Conservation (phyloP, 2,888 invertebrate genomes). For the Coelopa pilipes region DNA sequence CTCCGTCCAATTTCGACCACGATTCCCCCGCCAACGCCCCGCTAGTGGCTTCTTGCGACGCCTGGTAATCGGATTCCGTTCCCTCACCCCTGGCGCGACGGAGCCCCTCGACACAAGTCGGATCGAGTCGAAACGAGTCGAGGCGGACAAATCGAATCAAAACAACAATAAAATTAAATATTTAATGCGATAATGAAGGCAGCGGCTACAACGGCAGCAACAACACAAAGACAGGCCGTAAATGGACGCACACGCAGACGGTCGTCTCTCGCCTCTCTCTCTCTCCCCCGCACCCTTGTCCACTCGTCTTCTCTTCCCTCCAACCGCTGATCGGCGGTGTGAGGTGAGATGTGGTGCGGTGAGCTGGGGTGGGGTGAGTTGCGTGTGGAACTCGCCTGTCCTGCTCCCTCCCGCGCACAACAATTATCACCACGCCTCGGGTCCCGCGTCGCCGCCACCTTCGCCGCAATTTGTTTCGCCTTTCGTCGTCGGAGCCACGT, state of each 20-base stretch:
- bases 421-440: neutral
- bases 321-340: neutral
- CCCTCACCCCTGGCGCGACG: too few species aligned
- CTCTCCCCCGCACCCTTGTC: too few species aligned
- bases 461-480: too few species aligned
- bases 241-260: too few species aligned
- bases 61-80: constrained; percentile 18
- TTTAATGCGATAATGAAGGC: constrained; percentile 30
- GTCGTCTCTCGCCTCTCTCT: neutral
- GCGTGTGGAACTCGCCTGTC: neutral
- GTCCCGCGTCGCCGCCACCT: too few species aligned
- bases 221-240: constrained; percentile 14
- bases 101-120: too few species aligned
- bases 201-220: constrained; percentile 17
- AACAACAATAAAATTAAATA: constrained; percentile 36
- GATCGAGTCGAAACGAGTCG: constrained; percentile 23
- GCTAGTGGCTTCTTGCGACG: neutral
- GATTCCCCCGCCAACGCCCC: neutral
- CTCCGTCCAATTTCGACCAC: neutral
- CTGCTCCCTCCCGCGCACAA: neutral
- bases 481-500: too few species aligned
- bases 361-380: neutral
- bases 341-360: neutral
- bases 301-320: too few species aligned
- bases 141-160: constrained; percentile 30